Conservation (phyloP, 2,113 vertebrate species). For the Anhinga anhinga region DNA sequence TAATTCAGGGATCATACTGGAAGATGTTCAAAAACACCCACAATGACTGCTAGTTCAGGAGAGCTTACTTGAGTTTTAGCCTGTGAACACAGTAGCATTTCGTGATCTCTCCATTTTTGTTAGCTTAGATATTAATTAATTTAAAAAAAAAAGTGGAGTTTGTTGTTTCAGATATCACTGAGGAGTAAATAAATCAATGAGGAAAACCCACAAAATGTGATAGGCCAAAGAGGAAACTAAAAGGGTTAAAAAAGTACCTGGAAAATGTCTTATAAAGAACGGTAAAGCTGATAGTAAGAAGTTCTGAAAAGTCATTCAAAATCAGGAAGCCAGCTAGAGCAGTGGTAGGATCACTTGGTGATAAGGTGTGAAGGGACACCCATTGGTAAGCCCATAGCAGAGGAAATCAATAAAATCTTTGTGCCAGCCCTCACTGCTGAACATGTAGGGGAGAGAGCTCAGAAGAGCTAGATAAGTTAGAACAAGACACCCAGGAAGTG, state of each 20-base stretch:
- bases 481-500: background rate
- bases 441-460: background rate
- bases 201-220: background rate
- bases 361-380: background rate
- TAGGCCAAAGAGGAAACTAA: background rate
- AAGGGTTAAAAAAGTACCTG: background rate
- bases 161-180: background rate
- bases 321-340: background rate
- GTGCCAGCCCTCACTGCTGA: background rate
- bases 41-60: background rate
- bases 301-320: background rate
- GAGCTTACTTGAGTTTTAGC: background rate
- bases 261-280: background rate
- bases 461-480: background rate
- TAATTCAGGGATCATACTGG: background rate
- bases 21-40: background rate
- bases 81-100: background rate
- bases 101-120: background rate
- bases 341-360: background rate
- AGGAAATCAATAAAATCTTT: background rate
- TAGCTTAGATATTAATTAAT: background rate
- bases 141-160: background rate
- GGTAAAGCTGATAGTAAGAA: background rate
- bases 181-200: background rate
- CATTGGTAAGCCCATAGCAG: accelerated